Percentiles rank a stretch among this genome's conserved stretches.
Evolutionary conservation across 2,797 vertebrate genomes (phyloP).

Genomic region (Huso huso): DNA sequence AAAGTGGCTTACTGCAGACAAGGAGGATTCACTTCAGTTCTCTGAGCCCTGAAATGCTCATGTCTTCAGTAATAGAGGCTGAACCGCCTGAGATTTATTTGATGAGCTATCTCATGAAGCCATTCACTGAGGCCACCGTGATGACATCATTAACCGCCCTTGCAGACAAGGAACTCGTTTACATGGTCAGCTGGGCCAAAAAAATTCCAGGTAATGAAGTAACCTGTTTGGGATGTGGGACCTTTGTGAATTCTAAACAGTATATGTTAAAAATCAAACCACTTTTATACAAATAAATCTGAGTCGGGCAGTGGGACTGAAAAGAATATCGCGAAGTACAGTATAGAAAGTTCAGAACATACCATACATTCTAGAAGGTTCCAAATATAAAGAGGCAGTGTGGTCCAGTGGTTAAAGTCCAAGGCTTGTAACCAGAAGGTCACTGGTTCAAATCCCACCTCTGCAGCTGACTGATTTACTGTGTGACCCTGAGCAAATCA

Average conservation of each 20-base stretch:
- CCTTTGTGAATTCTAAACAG: too few species aligned
- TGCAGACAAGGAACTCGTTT: slow-evolving; percentile 88
- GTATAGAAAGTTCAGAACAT: too few species aligned
- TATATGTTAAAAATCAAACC: neutral
- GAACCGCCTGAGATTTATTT: slow-evolving; percentile 83
- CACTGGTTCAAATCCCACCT: too few species aligned
- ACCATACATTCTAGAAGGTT: too few species aligned
- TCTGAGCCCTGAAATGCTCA: slow-evolving; percentile 77
- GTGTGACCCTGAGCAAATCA: too few species aligned
- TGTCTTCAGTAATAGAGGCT: slow-evolving; percentile 78
- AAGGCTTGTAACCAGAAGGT: too few species aligned
- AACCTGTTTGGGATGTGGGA: too few species aligned
- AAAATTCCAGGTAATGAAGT: slow-evolving; percentile 81
- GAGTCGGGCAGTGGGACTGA: too few species aligned
- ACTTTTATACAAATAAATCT: neutral
- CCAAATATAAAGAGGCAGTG: too few species aligned
- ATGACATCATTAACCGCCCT: slow-evolving; percentile 97
- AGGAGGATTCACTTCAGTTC: slow-evolving; percentile 42
- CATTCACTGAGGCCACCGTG: slow-evolving; percentile 88
- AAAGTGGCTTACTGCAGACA: slow-evolving; percentile 25
- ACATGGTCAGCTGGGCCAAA: slow-evolving; percentile 97
- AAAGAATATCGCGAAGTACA: too few species aligned
- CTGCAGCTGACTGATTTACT: too few species aligned
- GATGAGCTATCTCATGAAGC: slow-evolving; percentile 75
- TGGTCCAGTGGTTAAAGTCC: too few species aligned